Evolutionary conservation across 2,888 invertebrate species (phyloP).

Genomic region (Phragmatobia fuliginosa): DNA sequence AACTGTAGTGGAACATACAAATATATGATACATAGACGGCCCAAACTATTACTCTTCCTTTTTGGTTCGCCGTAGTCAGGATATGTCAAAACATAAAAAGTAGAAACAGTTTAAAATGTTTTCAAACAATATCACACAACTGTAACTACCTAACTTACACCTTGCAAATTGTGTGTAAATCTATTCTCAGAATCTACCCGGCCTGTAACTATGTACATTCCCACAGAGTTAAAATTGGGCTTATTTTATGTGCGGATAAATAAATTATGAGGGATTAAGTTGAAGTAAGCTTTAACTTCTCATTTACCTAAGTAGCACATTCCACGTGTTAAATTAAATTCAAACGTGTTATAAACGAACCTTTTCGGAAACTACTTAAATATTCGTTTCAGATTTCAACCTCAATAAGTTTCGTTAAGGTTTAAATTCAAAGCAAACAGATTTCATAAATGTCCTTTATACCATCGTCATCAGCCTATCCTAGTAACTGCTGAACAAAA

Average conservation of each 20-base stretch:
- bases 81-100: too few species aligned
- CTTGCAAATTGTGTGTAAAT: slow-evolving; percentile 1
- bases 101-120: background rate
- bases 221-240: slow-evolving; percentile 1
- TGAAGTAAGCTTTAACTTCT: background rate
- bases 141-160: background rate
- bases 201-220: slow-evolving; percentile 1
- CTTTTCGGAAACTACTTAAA: background rate
- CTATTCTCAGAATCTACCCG: slow-evolving; percentile 10
- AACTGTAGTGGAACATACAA: too few species aligned
- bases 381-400: too few species aligned
- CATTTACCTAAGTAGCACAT: background rate
- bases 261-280: slow-evolving; percentile 2
- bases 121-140: background rate
- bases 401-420: too few species aligned
- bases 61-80: too few species aligned
- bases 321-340: background rate
- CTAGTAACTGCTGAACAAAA: too few species aligned
- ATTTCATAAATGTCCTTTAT: too few species aligned
- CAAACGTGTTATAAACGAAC: background rate
- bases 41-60: too few species aligned
- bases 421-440: too few species aligned
- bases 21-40: too few species aligned
- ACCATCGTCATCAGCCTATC: too few species aligned
- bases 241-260: background rate